Conservation (phyloP, 2,888 invertebrate genomes). For the Orgyia antiqua region DNA sequence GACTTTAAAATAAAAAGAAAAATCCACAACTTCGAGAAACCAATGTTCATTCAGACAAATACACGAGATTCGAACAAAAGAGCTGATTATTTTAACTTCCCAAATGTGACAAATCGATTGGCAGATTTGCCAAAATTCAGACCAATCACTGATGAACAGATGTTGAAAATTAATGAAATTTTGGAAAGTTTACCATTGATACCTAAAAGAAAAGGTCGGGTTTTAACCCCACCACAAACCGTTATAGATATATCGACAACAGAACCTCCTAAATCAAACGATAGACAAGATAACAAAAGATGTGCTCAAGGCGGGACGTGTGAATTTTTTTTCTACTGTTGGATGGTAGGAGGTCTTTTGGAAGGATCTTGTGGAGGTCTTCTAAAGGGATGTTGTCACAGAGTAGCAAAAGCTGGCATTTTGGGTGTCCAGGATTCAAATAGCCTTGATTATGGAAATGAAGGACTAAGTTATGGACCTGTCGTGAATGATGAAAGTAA, state of each 20-base stretch:
- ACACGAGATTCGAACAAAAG: conserved; percentile 35
- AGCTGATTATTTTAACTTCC: conserved; percentile 41
- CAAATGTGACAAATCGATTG: conserved; percentile 40
- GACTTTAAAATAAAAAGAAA: conserved; percentile 32
- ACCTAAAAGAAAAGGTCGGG: conserved; percentile 42
- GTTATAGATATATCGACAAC: conserved; percentile 10
- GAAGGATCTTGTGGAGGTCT: conserved; percentile 91
- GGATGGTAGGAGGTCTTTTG: conserved; percentile 92
- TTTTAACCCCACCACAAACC: conserved; percentile 27
- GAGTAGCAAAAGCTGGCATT: conserved; percentile 82
- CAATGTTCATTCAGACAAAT: conserved; percentile 65
- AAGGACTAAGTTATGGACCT: conserved; percentile 83
- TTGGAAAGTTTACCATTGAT: conserved; percentile 43
- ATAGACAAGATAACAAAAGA: conserved; percentile 66
- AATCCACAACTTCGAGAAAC: conserved; percentile 45
- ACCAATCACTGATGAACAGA: conserved; percentile 67
- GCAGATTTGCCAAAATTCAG: conserved; percentile 57
- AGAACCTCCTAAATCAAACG: conserved; percentile 18
- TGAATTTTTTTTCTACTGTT: conserved; percentile 94
- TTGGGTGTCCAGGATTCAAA: conserved; percentile 81
- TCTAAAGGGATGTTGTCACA: conserved; percentile 92
- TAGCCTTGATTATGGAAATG: conserved; percentile 80
- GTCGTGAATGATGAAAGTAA: conserved; percentile 89
- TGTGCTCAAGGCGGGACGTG: conserved; percentile 88
- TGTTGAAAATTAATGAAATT: conserved; percentile 54